A percentile compares a stretch with the other conserved stretches of the same genome.
These are phyloP conservation scores for Odontophorus gujanensis DNA, from an alignment of 2,113 vertebrate genomes.

Conservation along the genomic window DNA sequence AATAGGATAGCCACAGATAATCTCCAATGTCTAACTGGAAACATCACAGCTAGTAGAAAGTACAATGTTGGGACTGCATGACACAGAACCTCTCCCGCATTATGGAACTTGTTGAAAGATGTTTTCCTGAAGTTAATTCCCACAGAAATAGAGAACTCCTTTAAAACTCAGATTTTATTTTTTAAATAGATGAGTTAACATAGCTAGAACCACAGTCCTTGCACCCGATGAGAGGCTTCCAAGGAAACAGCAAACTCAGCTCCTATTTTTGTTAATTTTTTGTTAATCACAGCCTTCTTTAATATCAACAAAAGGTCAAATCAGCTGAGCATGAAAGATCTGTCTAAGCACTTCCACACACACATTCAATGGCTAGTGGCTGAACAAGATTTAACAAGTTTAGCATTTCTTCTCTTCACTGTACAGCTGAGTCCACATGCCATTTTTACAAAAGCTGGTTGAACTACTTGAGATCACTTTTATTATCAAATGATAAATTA, in stretches of 20 bases:
- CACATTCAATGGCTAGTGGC: not conserved
- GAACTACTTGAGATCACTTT: not conserved
- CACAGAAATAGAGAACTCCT: not conserved
- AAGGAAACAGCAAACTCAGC: not conserved
- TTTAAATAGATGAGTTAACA: not conserved
- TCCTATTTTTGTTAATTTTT: not conserved
- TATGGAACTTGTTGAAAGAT: not conserved
- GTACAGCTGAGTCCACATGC: conserved; percentile 17
- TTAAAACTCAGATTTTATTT: not conserved
- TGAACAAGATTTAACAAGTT: conserved; percentile 61
- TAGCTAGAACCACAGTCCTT: not conserved
- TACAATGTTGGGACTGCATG: not conserved
- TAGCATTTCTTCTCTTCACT: conserved; percentile 38
- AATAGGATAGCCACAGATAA: not conserved
- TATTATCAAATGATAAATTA: not conserved
- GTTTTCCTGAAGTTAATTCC: not conserved
- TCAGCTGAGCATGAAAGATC: not conserved
- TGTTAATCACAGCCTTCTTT: not conserved
- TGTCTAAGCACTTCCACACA: conserved; percentile 26
- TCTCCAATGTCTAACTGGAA: not conserved
- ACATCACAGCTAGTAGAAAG: not conserved
- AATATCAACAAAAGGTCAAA: conserved; percentile 5
- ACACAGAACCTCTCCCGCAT: not conserved
- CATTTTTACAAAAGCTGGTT: not conserved
- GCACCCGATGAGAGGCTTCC: not conserved